Percentiles rank a stretch among this genome's conserved stretches.
phyloP scores from a whole-genome alignment of 2,113 vertebrate species.

The Ptychochromis oligacanthus region DNA sequence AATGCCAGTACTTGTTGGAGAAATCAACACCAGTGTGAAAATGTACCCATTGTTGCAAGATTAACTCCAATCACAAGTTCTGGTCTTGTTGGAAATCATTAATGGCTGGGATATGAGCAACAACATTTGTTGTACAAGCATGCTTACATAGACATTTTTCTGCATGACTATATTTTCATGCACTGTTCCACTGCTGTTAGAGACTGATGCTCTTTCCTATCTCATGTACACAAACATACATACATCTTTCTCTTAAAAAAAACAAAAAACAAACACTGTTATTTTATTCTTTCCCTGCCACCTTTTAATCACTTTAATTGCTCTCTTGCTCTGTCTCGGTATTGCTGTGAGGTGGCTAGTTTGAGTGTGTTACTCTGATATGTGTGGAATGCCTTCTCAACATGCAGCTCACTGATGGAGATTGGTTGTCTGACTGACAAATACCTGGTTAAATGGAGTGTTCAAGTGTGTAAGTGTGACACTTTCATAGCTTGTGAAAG shows the following conservation, averaged over 20 bases:
- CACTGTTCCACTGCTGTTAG: neutral
- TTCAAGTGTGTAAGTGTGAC: neutral
- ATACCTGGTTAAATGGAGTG: constrained; percentile 7
- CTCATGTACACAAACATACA: neutral
- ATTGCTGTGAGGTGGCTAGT: neutral
- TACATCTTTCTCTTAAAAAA: neutral
- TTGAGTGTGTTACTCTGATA: neutral
- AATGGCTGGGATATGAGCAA: neutral
- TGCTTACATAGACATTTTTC: neutral
- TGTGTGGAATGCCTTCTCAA: neutral
- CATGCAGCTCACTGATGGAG: neutral
- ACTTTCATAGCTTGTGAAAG: neutral
- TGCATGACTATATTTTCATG: constrained; percentile 12
- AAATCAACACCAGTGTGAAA: constrained; percentile 25
- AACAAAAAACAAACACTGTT: neutral
- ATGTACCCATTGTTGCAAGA: constrained; percentile 3
- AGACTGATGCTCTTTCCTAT: neutral
- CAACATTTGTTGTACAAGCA: neutral
- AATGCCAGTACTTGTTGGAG: constrained; percentile 13
- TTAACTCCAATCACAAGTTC: neutral
- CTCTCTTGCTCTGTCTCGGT: neutral
- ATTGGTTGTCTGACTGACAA: constrained; percentile 19
- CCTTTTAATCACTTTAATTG: neutral
- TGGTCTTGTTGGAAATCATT: neutral
- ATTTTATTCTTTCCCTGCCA: neutral